Evolutionary conservation across 2,888 invertebrate species (phyloP).

Genomic region (Odontocolon sp.): DNA sequence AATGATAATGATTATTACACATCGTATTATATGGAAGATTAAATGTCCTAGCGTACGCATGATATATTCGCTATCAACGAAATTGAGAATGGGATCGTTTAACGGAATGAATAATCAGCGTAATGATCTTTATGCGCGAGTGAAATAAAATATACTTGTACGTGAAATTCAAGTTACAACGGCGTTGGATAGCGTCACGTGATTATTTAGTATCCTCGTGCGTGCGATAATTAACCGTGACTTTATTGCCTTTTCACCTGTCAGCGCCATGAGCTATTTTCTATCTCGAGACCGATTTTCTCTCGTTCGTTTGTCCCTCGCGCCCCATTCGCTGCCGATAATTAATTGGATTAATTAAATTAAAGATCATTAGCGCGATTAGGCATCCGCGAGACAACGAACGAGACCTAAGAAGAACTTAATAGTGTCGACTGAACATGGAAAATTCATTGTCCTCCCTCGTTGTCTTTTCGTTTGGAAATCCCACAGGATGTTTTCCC

Average conservation of each 20-base stretch:
- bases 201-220: slow-evolving; percentile 40
- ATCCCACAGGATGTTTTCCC: slow-evolving; percentile 48
- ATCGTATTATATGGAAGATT: background rate
- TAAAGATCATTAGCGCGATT: slow-evolving; percentile 58
- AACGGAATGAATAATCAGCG: slow-evolving; percentile 20
- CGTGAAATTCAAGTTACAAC: slow-evolving; percentile 3
- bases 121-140: slow-evolving; percentile 4
- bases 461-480: slow-evolving; percentile 35
- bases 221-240: slow-evolving; percentile 55
- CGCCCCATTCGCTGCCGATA: slow-evolving; percentile 33
- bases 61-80: background rate
- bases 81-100: background rate
- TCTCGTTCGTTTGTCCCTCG: slow-evolving; percentile 2
- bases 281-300: slow-evolving; percentile 35
- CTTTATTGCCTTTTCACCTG: slow-evolving; percentile 50
- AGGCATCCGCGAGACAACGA: slow-evolving; percentile 33
- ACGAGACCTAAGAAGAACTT: slow-evolving; percentile 4
- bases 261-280: slow-evolving; percentile 26
- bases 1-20: slow-evolving; percentile 24
- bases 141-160: slow-evolving; percentile 17
- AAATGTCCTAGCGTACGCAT: background rate
- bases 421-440: background rate
- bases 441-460: slow-evolving; percentile 9
- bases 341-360: slow-evolving; percentile 60
- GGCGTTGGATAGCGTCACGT: slow-evolving; percentile 20